Evolutionary conservation across 2,888 invertebrate genomes (phyloP), one percentile per base, ranked within the genome.

Genomic region (Troides oblongomaculatus): DNA sequence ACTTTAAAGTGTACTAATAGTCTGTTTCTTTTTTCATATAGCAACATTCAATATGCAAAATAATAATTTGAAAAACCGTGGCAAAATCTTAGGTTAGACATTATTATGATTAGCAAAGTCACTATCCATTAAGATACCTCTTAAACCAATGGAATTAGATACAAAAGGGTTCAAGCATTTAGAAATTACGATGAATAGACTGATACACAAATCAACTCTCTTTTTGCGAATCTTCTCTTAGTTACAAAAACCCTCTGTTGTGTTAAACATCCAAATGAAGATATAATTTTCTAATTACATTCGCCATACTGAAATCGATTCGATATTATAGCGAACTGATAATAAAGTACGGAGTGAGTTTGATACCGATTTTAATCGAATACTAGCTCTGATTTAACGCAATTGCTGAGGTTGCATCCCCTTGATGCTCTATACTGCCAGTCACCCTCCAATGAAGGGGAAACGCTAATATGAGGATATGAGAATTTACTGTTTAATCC

Each of bases 401-500:
- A 88, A 90, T 90, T 84, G 88, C 88, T 82, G 89, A 90, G 91
- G 87, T 89, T 89, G 85, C 88, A 87, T 85, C 89, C 91, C 91
- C 88, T 84, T 76, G 81, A 78, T 79, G 79, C 79, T 78, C 77
- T 77, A 74, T 83, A 83, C 84, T 84, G 83, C 77, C 75, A 81
- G 83, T 84, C 88, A 87, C 90, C 91, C 92, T 88, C 84, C 82
- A 80, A 75, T 79, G 83, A 85, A 88, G 90, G 91, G 91, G 92
- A 88, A 87, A 86, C 83, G 84, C 84, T 90, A 92, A 92, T 90
- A 89, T 81, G 85, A 88, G 90, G 87, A 91, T 92, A 92, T 92
- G 92, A 92, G 90, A 92, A 92, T 92, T 92, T 92, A 92, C 91
- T 89, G 90, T 89, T 91, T 89, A 92, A 92, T 92, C 87, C 89